Percentiles rank a stretch among this genome's conserved stretches.
Evolutionary conservation across 2,888 invertebrate species (phyloP).

Genomic region (Ochropacha duplaris): DNA sequence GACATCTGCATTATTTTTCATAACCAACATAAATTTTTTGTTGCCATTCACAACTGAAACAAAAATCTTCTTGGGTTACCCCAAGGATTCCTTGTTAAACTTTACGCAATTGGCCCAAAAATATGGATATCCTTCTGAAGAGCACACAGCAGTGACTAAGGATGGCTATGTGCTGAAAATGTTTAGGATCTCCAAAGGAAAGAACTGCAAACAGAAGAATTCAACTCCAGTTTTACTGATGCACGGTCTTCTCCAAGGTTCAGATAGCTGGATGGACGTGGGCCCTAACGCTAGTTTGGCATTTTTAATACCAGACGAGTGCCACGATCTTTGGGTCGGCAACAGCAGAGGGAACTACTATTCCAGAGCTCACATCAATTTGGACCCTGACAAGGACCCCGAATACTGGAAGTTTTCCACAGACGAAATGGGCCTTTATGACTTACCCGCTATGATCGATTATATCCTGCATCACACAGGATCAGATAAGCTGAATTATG

Average conservation of each 20-base stretch:
- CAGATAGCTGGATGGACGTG: conserved; percentile 3
- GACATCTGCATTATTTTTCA: not conserved
- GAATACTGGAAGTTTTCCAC: conserved; percentile 86
- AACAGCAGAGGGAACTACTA: conserved; percentile 50
- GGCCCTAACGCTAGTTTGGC: conserved; percentile 32
- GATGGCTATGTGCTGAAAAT: conserved; percentile 14
- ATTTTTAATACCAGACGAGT: conserved; percentile 39
- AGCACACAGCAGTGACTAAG: conserved; percentile 9
- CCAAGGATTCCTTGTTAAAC: conserved; percentile 22
- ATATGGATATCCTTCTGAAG: conserved; percentile 10
- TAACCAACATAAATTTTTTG: conserved; percentile 4
- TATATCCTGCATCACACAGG: conserved; percentile 51
- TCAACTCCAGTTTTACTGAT: not conserved
- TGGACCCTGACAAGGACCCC: conserved; percentile 53
- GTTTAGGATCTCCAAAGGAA: conserved; percentile 4
- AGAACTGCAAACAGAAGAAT: not conserved
- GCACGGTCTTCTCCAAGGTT: not conserved
- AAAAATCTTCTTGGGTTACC: conserved; percentile 25
- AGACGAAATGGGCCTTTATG: conserved; percentile 89
- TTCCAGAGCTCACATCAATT: conserved; percentile 70
- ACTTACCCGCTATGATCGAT: conserved; percentile 86
- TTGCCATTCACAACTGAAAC: conserved; percentile 19
- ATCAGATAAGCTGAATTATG: conserved; percentile 55
- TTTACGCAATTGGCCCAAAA: conserved; percentile 18
- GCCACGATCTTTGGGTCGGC: conserved; percentile 34